Evolutionary conservation across 2,888 invertebrate species (phyloP), one percentile per base, ranked within the genome.

Genomic region (Autographa pulchrina): DNA sequence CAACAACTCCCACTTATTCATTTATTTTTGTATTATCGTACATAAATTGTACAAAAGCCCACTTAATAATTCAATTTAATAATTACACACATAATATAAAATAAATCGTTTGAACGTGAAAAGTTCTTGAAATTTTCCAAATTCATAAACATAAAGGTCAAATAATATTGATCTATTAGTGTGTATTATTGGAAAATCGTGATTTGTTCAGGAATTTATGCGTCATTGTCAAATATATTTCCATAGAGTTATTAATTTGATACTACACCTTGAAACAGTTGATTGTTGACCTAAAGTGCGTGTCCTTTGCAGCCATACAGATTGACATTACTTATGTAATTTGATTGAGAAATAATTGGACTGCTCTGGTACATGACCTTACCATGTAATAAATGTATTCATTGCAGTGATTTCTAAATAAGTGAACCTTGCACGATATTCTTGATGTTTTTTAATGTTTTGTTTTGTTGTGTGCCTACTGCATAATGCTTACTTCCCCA

Each of bases 141-240:
- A 60, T 65, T 68, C 79, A 80, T 74, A 70, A 76, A 66, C 59
- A 38, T 68, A 74, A 66, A 84, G 85, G 79, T 77, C 80, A 68
- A 41, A 85, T 79, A 83, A 82, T 79, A 83, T 81, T 82, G 85
- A 86, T 84, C 75, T 80, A 68, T 70, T 76, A 59, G 62, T 62
- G 65, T 31, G 70, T 75, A 75, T 81, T 80, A 88, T 88, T 81
- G 78, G 73, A 77, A 67, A 85, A 80, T 86, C 89, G 86, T 90
- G 89, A 80, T 81, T 82, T 83, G 82, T 86, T 77, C 82, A 79
- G 72, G 63, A 74, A 71, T 85, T 70, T 80, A 75, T 79, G 71
- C 68, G 70, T 79, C 82, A 89, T 85, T 91, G 90, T 89, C 88
- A 90, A 88, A 83, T 71, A 74, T 79, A 86, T 90, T 91, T 92